Conservation (phyloP, 2,888 invertebrate species). For the Byasa hedistus region DNA sequence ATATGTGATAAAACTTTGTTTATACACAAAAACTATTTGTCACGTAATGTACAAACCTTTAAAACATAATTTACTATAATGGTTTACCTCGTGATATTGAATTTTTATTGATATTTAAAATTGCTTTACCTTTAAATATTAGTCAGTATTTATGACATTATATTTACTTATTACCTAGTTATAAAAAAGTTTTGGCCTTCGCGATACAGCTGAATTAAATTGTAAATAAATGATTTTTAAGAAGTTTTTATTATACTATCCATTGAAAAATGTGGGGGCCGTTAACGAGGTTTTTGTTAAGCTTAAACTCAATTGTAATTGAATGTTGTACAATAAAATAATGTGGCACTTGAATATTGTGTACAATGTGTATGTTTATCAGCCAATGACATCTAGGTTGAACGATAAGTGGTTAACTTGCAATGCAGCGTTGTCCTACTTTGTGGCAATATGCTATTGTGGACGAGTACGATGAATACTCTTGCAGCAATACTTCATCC, state of each 20-base stretch:
- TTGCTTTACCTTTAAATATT: not conserved
- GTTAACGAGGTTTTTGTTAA: conserved; percentile 29
- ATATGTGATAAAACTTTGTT: not conserved
- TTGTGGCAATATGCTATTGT: conserved; percentile 10
- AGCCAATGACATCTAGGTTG: conserved; percentile 38
- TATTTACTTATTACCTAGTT: not conserved
- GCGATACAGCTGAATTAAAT: not conserved
- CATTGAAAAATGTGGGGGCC: conserved; percentile 22
- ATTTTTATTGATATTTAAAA: not conserved
- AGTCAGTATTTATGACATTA: not conserved
- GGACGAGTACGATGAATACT: not conserved
- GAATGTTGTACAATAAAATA: conserved; percentile 52
- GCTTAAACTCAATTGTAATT: conserved; percentile 36
- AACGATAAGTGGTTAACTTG: conserved; percentile 34
- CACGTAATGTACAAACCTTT: not conserved
- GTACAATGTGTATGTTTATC: conserved; percentile 37
- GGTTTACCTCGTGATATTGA: not conserved
- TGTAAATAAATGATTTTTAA: not conserved
- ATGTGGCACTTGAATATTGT: conserved; percentile 51
- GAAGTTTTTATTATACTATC: not conserved
- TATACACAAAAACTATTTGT: not conserved
- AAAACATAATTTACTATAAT: not conserved
- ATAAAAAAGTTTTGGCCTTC: too few species aligned
- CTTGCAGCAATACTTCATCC: not conserved
- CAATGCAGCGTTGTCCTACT: conserved; percentile 12